These are phyloP conservation scores for Corvus cornix DNA, from an alignment of 2,113 vertebrate genomes.

Conservation along the genomic window DNA sequence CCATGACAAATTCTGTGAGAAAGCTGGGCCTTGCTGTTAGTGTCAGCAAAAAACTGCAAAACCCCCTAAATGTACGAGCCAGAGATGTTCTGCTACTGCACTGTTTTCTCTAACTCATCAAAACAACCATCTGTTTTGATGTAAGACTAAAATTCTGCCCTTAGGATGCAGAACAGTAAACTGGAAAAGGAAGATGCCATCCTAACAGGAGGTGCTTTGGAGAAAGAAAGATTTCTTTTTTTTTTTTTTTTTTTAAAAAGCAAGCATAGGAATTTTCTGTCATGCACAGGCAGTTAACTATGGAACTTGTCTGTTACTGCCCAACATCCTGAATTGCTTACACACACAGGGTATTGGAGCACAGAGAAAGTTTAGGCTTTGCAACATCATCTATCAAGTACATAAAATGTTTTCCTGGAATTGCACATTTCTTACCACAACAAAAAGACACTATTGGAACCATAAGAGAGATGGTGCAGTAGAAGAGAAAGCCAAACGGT, in stretches of 20 bases:
- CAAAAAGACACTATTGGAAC: background rate
- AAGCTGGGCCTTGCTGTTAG: background rate
- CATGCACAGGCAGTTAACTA: background rate
- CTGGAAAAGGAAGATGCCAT: background rate
- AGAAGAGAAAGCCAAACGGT: background rate
- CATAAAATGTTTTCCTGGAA: background rate
- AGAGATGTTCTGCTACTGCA: background rate
- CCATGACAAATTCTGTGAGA: background rate
- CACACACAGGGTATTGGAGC: rapidly evolving
- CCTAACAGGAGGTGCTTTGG: background rate
- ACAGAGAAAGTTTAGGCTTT: background rate
- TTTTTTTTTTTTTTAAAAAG: too few species aligned
- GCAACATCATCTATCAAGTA: background rate
- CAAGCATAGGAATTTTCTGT: background rate
- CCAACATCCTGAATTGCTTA: background rate
- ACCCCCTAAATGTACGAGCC: background rate
- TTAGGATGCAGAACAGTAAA: background rate
- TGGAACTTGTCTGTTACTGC: background rate
- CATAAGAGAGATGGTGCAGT: background rate
- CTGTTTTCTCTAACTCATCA: background rate
- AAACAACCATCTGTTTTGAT: background rate
- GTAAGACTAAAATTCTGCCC: background rate
- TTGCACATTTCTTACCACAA: background rate
- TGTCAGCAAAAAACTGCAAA: background rate
- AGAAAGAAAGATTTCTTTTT: background rate